These are phyloP conservation scores for Arctocebus calabarensis DNA, from an alignment of 2,797 vertebrate genomes.

Conservation along the genomic window DNA sequence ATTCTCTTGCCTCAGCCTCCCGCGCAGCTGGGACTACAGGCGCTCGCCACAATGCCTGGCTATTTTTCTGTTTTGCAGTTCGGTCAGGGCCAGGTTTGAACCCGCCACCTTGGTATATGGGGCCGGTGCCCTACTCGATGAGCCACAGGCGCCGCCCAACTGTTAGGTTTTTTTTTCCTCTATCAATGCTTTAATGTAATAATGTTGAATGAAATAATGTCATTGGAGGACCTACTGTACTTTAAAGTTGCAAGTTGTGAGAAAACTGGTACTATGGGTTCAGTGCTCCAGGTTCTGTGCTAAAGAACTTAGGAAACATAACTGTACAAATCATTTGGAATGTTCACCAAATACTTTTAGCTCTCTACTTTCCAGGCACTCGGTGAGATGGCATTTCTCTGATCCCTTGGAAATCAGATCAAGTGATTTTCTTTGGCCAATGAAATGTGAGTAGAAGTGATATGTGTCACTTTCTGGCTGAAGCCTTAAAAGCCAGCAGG, in stretches of 20 bases:
- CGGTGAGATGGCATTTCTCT: neutral
- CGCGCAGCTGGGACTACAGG: too few species aligned
- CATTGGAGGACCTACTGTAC: neutral
- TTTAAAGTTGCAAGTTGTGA: neutral
- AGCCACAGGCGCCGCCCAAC: too few species aligned
- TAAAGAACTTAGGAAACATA: slow-evolving; percentile 35
- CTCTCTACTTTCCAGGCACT: neutral
- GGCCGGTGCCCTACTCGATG: too few species aligned
- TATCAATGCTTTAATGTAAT: neutral
- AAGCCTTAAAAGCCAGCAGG: neutral
- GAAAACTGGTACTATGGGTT: neutral
- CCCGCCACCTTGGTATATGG: too few species aligned
- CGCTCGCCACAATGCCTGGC: too few species aligned
- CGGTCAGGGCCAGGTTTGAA: too few species aligned
- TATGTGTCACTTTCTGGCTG: neutral
- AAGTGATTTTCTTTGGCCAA: neutral
- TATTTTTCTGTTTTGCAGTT: too few species aligned
- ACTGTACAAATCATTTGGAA: neutral
- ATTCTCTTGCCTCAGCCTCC: too few species aligned
- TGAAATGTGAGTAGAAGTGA: slow-evolving; percentile 30
- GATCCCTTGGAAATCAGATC: neutral
- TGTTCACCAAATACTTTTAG: neutral
- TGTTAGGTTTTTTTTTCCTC: too few species aligned
- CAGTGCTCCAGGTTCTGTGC: neutral
- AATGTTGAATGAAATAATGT: neutral